phyloP scores from a whole-genome alignment of 2,113 vertebrate genomes.

The Meleagris gallopavo region DNA sequence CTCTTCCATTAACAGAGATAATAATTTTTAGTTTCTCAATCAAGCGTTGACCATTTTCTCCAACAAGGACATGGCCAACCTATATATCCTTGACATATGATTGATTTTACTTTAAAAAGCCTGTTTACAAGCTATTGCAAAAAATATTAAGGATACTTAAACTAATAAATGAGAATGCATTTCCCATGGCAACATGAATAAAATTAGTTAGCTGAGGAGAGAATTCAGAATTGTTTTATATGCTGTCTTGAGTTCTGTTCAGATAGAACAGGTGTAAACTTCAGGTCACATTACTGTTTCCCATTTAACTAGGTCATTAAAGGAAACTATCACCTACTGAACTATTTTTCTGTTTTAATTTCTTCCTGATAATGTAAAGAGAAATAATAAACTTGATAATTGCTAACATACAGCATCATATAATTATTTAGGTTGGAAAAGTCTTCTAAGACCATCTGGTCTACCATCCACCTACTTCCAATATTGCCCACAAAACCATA shows the following conservation, averaged over 20 bases:
- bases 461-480: too few species aligned
- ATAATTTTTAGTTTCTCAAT: constrained; percentile 55
- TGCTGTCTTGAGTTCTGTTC: constrained; percentile 1
- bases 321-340: neutral
- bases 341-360: neutral
- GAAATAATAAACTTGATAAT: neutral
- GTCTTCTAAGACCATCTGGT: too few species aligned
- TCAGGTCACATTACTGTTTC: neutral
- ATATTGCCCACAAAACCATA: too few species aligned
- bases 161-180: constrained; percentile 50
- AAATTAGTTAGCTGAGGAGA: constrained; percentile 26
- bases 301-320: neutral
- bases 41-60: constrained; percentile 23
- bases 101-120: constrained; percentile 41
- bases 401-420: neutral
- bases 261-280: constrained; percentile 10
- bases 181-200: neutral
- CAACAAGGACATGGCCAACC: neutral
- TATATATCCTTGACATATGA: constrained; percentile 48
- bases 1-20: constrained; percentile 27
- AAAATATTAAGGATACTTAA: constrained; percentile 23
- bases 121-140: constrained; percentile 38
- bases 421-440: too few species aligned
- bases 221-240: neutral
- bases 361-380: neutral